These are phyloP conservation scores for Lophotriccus pileatus DNA, from an alignment of 2,797 vertebrate genomes.

Conservation along the genomic window DNA sequence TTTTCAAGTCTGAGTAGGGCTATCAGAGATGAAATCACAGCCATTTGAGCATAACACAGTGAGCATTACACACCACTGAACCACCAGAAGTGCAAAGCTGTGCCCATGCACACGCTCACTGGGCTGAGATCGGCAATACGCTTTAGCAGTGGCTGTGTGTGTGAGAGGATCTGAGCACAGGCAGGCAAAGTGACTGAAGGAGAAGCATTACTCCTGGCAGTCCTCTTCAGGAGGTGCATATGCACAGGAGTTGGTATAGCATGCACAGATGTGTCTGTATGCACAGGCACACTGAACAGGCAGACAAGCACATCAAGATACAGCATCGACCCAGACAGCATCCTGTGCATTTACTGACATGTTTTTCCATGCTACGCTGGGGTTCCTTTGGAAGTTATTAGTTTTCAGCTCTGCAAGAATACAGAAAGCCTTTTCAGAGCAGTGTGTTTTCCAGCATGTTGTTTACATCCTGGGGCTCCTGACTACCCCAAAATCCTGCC, in stretches of 20 bases:
- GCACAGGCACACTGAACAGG: accelerated
- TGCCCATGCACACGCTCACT: accelerated
- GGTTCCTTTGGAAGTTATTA: not conserved
- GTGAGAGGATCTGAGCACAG: not conserved
- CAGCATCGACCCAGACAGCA: not conserved
- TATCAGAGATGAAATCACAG: constrained; percentile 25
- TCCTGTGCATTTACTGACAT: not conserved
- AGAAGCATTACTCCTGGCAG: constrained; percentile 2
- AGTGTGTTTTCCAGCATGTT: not conserved
- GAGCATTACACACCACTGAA: not conserved
- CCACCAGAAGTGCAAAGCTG: not conserved
- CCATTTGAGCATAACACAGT: not conserved
- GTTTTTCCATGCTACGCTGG: not conserved
- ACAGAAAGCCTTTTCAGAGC: constrained; percentile 8
- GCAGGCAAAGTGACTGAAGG: not conserved
- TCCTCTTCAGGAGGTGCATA: not conserved
- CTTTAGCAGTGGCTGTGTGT: accelerated
- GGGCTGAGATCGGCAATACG: not conserved
- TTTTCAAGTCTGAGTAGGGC: not conserved
- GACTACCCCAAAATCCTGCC: not conserved
- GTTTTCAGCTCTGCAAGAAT: not conserved
- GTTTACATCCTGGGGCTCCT: not conserved
- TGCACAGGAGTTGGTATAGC: not conserved
- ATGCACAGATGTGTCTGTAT: not conserved
- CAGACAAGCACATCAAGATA: not conserved